phyloP scores from a whole-genome alignment of 2,113 vertebrate genomes.

The Polyodon spathula region DNA sequence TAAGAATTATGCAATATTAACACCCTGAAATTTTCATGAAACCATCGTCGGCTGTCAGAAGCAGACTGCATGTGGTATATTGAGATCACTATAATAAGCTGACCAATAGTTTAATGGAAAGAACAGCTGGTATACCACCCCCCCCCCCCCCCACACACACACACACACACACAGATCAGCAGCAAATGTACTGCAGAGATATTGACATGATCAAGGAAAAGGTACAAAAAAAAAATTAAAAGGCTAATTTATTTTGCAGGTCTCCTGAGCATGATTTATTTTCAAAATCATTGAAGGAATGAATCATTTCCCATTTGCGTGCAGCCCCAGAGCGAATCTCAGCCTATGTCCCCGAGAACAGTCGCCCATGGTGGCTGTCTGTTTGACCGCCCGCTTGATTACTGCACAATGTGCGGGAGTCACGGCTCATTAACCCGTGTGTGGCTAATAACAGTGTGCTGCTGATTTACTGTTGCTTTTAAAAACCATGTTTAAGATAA shows the following conservation, averaged over 20 bases:
- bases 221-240: background rate
- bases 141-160: too few relatives aligned
- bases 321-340: background rate
- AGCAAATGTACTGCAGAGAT: background rate
- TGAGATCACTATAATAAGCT: too few relatives aligned
- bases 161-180: background rate
- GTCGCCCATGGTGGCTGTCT: constrained; percentile 1
- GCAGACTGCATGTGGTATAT: too few relatives aligned
- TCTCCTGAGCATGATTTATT: background rate
- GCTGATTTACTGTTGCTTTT: background rate
- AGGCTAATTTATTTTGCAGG: background rate
- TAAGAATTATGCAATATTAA: too few relatives aligned
- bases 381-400: background rate
- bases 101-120: too few relatives aligned
- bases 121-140: too few relatives aligned
- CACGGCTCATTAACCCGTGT: constrained; percentile 6
- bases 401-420: background rate
- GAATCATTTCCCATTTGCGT: background rate
- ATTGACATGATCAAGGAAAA: background rate
- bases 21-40: too few relatives aligned
- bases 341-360: background rate
- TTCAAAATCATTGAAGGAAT: background rate
- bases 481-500: background rate
- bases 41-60: too few relatives aligned
- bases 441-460: constrained; percentile 1